Conservation (phyloP, 2,888 invertebrate genomes). For the Calliphora vomitoria region DNA sequence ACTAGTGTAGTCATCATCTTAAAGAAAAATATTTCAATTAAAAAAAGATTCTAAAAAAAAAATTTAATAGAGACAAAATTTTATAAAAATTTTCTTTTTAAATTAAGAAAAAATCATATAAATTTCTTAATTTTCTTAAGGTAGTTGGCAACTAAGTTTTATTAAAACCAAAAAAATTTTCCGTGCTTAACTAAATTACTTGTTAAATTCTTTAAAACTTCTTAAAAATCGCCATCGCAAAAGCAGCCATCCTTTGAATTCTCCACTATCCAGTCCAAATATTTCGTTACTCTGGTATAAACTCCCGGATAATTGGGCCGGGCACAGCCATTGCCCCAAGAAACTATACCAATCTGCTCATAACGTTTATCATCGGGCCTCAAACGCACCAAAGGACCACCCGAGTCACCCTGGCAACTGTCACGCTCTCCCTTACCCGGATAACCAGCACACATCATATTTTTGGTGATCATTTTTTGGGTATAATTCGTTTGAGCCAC, state of each 20-base stretch:
- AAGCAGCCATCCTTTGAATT: constrained; percentile 93
- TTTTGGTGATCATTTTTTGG: constrained; percentile 93
- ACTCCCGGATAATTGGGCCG: constrained; percentile 94
- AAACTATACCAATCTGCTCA: constrained; percentile 94
- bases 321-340: constrained; percentile 96
- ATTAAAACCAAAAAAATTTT: background rate
- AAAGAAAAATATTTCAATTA: background rate
- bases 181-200: background rate
- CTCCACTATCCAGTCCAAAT: constrained; percentile 91
- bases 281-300: constrained; percentile 93
- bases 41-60: too few relatives aligned
- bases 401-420: constrained; percentile 84
- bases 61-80: too few relatives aligned
- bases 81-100: too few relatives aligned
- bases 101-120: too few relatives aligned
- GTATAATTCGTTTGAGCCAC: constrained; percentile 91
- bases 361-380: constrained; percentile 90
- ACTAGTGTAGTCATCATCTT: background rate
- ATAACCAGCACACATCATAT: constrained; percentile 87
- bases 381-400: constrained; percentile 90
- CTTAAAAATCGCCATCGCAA: constrained; percentile 86
- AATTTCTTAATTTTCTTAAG: background rate
- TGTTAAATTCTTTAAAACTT: background rate
- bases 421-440: constrained; percentile 81
- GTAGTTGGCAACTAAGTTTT: too few relatives aligned